Base-by-base conservation (phyloP, 1,140 invertebrate genomes). In the Drosophila pallidifrons region DNA sequence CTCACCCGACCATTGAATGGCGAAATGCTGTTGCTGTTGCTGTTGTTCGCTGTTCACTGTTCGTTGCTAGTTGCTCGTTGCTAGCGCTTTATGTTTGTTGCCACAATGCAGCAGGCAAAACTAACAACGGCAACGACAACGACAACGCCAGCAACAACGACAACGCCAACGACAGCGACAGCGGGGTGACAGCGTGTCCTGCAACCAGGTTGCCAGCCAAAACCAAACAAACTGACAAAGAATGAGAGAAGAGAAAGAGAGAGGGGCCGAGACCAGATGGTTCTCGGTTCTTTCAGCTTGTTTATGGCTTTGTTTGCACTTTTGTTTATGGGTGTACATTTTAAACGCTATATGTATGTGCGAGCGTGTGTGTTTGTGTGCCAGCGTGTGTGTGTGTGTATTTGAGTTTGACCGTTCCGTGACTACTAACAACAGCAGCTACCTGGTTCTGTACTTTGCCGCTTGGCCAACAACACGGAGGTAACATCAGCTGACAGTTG, bases 221-320 rank as follows among this genome's bases (percentile, higher is more conserved):
- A 45, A 32, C 51, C 35, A 54, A 64, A 64, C 61, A 64, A 38
- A 61, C 59, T 25, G 46, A 4, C 15, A 43, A 38, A 38, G 35
- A 35, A 30, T 5, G 11, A 54, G 1, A 25, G 7, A 11, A 15
- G 32, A 11, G 16, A 20, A 20, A 16, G 15, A 28, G 46, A 15
- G 11, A 11, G 10, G 20, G 8, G 3, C 8, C 25, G 7, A 38
- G 35, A 8, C 30, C 35, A 25, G 58, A 28, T 3, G n/a, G 35
- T 16, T 43, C 64, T 78, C 70, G 52, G 58, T 47, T 65, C 61
- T 65, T 65, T 65, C 51, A 75, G 70, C 83, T 89, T 89, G 85
- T 89, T 89, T 89, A 89, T 89, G 85, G 81, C 85, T 85, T 89
- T 89, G 85, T 89, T 89, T 89, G 85, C 85, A 89, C 85, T 89